These are phyloP conservation scores for Calliopum simillimum DNA, from an alignment of 2,888 invertebrate genomes.

Conservation along the genomic window DNA sequence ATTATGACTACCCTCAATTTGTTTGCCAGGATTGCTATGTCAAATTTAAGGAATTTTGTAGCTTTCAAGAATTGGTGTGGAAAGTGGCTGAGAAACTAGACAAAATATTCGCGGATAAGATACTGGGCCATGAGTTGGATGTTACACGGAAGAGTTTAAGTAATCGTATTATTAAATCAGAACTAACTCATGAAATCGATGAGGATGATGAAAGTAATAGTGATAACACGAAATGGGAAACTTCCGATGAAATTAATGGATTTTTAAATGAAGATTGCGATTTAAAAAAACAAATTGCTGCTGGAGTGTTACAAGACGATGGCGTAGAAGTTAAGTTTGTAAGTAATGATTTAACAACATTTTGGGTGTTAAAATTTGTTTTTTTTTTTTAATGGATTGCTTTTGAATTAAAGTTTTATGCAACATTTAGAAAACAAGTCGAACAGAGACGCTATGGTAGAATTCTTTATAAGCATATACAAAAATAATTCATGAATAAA, in stretches of 20 bases:
- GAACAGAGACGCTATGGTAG: too few species aligned
- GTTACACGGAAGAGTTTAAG: neutral
- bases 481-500: too few species aligned
- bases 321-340: slow-evolving; percentile 8
- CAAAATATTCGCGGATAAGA: neutral
- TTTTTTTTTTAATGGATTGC: too few species aligned
- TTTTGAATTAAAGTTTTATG: too few species aligned
- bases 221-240: neutral
- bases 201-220: slow-evolving; percentile 8
- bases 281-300: neutral
- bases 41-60: slow-evolving; percentile 38
- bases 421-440: too few species aligned
- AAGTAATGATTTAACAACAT: neutral
- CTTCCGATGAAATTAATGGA: neutral
- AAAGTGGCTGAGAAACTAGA: slow-evolving; percentile 12
- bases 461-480: too few species aligned
- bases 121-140: neutral
- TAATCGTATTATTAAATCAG: slow-evolving; percentile 39
- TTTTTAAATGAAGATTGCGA: slow-evolving; percentile 5
- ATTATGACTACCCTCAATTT: slow-evolving; percentile 37
- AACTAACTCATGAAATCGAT: slow-evolving; percentile 23
- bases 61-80: slow-evolving; percentile 39
- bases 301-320: neutral
- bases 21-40: slow-evolving; percentile 43
- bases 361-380: neutral